Conservation (phyloP, 1,140 invertebrate species). For the Zophobas morio region DNA sequence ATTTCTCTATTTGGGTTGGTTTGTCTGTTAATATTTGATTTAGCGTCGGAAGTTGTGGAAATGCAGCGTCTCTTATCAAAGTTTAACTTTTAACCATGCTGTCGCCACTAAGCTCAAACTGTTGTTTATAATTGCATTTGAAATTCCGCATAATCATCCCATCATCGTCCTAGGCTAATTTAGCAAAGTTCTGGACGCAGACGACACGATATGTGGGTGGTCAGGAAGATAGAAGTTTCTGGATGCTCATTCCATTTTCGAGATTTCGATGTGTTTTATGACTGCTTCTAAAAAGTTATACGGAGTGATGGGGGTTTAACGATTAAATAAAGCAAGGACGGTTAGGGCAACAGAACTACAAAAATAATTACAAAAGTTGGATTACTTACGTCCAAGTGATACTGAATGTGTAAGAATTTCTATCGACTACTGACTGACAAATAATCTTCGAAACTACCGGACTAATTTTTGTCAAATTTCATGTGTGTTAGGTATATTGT, state of each 20-base stretch:
- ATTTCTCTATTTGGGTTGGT: background rate
- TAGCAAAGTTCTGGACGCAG: constrained; percentile 13
- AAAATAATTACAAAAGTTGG: no score
- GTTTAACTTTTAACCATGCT: constrained; percentile 27
- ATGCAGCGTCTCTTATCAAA: constrained; percentile 12
- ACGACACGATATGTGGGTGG: constrained; percentile 13
- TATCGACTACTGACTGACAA: no score
- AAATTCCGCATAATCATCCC: background rate
- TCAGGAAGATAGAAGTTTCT: background rate
- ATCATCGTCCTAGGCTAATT: constrained; percentile 1
- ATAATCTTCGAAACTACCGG: no score
- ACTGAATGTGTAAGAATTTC: no score
- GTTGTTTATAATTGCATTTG: constrained; percentile 37
- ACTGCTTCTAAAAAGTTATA: no score
- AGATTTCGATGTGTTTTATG: no score
- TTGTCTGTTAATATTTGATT: constrained; percentile 28
- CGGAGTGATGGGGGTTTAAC: no score
- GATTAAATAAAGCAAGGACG: no score
- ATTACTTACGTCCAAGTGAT: no score
- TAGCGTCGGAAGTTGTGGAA: constrained; percentile 2
- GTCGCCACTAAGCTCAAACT: constrained; percentile 45
- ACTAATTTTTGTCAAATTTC: no score
- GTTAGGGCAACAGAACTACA: no score
- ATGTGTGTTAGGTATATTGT: no score
- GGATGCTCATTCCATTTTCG: background rate